Conservation (phyloP, 1,140 invertebrate species). For the Nasonia vitripennis region DNA sequence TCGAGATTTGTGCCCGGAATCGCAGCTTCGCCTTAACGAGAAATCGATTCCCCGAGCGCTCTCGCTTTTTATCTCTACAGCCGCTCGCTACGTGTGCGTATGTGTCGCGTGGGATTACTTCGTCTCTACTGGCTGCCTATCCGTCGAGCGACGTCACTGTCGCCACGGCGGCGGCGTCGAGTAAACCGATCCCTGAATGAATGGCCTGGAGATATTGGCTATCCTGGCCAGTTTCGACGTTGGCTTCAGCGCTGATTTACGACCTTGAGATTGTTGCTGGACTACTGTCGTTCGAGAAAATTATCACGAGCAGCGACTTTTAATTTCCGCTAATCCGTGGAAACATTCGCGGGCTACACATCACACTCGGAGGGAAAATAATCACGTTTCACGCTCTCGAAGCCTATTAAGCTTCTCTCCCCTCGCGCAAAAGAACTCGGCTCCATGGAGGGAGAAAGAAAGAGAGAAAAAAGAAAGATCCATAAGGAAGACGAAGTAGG, state of each 20-base stretch:
- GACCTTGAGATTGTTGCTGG: neutral
- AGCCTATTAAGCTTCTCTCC: neutral
- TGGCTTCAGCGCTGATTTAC: neutral
- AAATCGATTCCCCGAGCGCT: conserved; percentile 57
- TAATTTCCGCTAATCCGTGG: too few species aligned
- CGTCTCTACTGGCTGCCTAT: conserved; percentile 57
- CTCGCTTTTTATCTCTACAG: conserved; percentile 46
- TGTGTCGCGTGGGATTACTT: conserved; percentile 50
- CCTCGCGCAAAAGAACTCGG: neutral
- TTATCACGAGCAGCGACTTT: neutral
- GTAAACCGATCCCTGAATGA: neutral
- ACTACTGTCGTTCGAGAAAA: neutral
- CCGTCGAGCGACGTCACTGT: conserved; percentile 15
- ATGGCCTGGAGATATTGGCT: conserved; percentile 18
- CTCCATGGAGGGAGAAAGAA: neutral
- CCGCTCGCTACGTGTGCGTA: conserved; percentile 5
- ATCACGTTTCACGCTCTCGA: neutral
- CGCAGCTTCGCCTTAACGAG: conserved; percentile 53
- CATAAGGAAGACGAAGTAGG: too few species aligned
- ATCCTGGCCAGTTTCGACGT: neutral
- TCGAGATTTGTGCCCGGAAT: conserved; percentile 53
- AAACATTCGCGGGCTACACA: too few species aligned
- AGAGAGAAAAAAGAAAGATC: neutral
- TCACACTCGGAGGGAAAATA: neutral
- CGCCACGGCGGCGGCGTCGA: neutral